Conservation (phyloP, 2,888 invertebrate genomes). For the Hydrotaea diabolus region DNA sequence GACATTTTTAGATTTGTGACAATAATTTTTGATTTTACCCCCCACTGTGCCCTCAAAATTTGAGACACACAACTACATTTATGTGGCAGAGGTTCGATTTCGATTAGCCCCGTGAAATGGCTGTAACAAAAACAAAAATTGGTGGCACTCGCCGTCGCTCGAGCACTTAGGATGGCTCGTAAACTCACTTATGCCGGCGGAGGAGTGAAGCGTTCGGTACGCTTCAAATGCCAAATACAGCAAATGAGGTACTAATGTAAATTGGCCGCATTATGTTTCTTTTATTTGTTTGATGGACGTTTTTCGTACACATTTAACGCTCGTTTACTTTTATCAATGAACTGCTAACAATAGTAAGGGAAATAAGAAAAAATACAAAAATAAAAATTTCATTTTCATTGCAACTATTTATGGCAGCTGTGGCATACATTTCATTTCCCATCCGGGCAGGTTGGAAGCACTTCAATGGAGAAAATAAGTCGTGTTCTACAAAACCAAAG, state of each 20-base stretch:
- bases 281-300: slow-evolving; percentile 43
- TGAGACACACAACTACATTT: neutral
- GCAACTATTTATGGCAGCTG: slow-evolving; percentile 58
- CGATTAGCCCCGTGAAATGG: neutral
- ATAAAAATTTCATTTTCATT: slow-evolving; percentile 64
- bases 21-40: no score
- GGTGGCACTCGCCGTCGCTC: neutral
- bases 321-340: slow-evolving; percentile 50
- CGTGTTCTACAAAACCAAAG: neutral
- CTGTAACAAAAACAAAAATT: neutral
- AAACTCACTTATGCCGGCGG: neutral
- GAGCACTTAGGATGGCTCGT: neutral
- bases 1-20: no score
- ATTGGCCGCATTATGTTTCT: slow-evolving; percentile 46
- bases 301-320: slow-evolving; percentile 39
- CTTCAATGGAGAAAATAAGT: slow-evolving; percentile 2
- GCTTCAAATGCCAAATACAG: slow-evolving; percentile 29
- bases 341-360: slow-evolving; percentile 35
- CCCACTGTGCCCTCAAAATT: no score
- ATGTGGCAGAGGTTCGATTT: neutral
- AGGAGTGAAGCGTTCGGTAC: neutral
- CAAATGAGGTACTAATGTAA: slow-evolving; percentile 52
- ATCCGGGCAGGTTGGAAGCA: neutral
- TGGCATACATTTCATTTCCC: slow-evolving; percentile 48
- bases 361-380: no score